Evolutionary conservation across 2,113 vertebrate genomes (phyloP).

Genomic region (Tetrax tetrax): DNA sequence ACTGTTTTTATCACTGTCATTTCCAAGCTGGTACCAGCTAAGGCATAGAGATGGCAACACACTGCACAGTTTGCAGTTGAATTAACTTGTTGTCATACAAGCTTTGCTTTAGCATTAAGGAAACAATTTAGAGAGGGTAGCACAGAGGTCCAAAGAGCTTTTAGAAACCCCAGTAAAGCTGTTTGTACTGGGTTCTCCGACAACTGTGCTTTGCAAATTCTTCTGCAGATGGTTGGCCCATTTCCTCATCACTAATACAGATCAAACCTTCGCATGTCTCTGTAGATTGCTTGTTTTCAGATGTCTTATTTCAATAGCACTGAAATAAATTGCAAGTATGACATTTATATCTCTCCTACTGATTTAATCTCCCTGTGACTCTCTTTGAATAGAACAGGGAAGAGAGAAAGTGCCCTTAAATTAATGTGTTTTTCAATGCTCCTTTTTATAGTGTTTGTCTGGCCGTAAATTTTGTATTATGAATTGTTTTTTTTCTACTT

Average conservation of each 20-base stretch:
- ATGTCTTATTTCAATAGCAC: constrained; percentile 34
- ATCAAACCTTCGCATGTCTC: not conserved
- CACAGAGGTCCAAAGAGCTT: constrained; percentile 1
- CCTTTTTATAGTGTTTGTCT: constrained; percentile 3
- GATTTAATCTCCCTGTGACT: constrained; percentile 25
- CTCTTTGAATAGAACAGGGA: not conserved
- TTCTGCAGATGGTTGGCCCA: not conserved
- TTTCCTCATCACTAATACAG: not conserved
- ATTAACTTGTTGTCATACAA: not conserved
- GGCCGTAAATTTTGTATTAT: not conserved
- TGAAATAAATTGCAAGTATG: constrained; percentile 47
- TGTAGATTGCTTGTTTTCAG: constrained; percentile 20
- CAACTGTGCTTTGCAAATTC: not conserved
- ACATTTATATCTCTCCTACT: constrained; percentile 37
- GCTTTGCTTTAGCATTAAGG: not conserved
- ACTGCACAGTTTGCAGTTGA: constrained; percentile 17
- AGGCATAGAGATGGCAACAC: constrained; percentile 2
- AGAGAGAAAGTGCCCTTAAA: not conserved
- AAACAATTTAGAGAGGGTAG: not conserved
- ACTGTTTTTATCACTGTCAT: not conserved
- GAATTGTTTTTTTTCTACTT: not conserved
- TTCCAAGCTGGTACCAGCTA: constrained; percentile 33
- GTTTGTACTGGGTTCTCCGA: not conserved
- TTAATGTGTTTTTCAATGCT: not conserved
- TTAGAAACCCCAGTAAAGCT: not conserved